These are phyloP conservation scores for Zenarchopterus dispar DNA, from an alignment of 2,797 vertebrate genomes.

Conservation along the genomic window DNA sequence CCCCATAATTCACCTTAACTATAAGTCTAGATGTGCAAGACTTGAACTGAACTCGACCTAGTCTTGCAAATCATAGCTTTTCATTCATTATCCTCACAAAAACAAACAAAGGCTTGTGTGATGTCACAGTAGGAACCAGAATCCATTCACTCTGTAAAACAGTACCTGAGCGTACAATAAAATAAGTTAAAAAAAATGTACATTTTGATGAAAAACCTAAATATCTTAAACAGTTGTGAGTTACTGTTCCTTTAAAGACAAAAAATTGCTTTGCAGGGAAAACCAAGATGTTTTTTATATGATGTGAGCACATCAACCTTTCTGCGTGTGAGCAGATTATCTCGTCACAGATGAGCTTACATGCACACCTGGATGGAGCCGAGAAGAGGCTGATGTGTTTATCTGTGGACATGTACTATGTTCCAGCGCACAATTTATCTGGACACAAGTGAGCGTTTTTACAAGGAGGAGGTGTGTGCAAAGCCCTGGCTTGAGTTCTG, in stretches of 20 bases:
- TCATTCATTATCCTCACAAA: not conserved
- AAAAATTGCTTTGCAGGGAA: not conserved
- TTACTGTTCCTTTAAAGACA: not conserved
- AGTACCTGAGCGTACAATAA: not conserved
- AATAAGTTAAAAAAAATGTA: not conserved
- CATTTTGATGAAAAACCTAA: not conserved
- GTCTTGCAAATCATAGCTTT: not conserved
- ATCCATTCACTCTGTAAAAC: not conserved
- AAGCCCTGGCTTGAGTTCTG: conserved; percentile 63
- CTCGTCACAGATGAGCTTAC: conserved; percentile 50
- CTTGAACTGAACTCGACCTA: conserved; percentile 9
- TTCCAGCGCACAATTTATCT: conserved; percentile 3
- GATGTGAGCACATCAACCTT: conserved; percentile 38
- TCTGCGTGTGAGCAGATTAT: conserved; percentile 46
- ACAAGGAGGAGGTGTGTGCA: conserved; percentile 36
- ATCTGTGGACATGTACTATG: conserved; percentile 18
- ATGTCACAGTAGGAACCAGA: not conserved
- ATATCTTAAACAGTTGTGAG: not conserved
- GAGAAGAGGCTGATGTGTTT: conserved; percentile 29
- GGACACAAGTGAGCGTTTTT: conserved; percentile 1
- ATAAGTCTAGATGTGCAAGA: not conserved
- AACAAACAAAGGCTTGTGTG: not conserved
- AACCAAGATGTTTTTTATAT: conserved; percentile 9
- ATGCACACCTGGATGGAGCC: conserved; percentile 24
- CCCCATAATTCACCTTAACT: no score